These are phyloP conservation scores for Sarcophaga variegata DNA, from an alignment of 2,888 invertebrate species.

Conservation along the genomic window DNA sequence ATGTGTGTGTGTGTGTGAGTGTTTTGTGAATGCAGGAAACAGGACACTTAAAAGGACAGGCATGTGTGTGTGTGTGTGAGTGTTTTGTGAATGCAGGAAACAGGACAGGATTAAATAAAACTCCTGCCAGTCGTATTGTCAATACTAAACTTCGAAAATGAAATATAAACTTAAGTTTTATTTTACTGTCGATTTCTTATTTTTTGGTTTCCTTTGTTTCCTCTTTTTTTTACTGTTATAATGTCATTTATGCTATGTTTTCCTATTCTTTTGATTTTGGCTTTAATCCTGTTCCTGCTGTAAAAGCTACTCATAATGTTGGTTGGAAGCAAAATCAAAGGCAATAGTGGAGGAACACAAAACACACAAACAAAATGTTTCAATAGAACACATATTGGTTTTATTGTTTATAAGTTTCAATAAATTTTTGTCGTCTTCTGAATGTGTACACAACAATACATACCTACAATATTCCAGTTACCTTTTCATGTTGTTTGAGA, in stretches of 20 bases:
- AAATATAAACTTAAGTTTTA: constrained; percentile 42
- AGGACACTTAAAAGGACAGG: neutral
- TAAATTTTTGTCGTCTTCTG: neutral
- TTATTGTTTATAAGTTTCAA: constrained; percentile 44
- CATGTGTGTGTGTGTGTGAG: neutral
- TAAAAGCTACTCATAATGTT: constrained; percentile 28
- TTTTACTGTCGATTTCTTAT: neutral
- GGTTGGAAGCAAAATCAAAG: neutral
- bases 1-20: neutral
- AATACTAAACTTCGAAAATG: constrained; percentile 49
- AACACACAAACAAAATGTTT: neutral
- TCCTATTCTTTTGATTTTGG: neutral
- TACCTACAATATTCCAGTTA: neutral
- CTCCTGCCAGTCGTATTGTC: constrained; percentile 30
- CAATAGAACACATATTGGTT: constrained; percentile 49
- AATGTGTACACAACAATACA: neutral
- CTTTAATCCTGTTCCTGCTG: constrained; percentile 24
- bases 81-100: constrained; percentile 13
- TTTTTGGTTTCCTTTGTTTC: neutral
- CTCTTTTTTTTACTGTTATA: constrained; percentile 37
- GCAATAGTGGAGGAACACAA: neutral
- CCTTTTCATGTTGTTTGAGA: too few species aligned
- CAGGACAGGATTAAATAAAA: constrained; percentile 24
- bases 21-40: constrained; percentile 14
- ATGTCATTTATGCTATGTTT: constrained; percentile 41